phyloP scores from a whole-genome alignment of 2,888 invertebrate species.

The Sesia apiformis region DNA sequence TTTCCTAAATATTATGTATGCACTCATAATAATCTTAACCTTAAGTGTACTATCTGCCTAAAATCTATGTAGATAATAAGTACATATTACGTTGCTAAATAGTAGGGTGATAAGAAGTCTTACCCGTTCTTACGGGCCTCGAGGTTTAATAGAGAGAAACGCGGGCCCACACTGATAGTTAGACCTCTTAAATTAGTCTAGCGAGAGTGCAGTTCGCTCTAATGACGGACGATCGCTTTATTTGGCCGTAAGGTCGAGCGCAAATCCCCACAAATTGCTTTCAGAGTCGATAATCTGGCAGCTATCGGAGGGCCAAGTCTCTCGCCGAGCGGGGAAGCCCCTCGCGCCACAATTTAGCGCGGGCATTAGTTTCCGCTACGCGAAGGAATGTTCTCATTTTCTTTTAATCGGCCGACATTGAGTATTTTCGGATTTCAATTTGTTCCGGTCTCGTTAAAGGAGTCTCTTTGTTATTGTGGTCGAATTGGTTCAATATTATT shows the following conservation, averaged over 20 bases:
- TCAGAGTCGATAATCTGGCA: slow-evolving; percentile 56
- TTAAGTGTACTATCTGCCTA: no score
- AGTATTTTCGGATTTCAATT: slow-evolving; percentile 42
- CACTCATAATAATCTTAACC: no score
- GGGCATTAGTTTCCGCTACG: slow-evolving; percentile 40
- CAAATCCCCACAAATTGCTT: slow-evolving; percentile 64
- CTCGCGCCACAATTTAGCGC: slow-evolving; percentile 22
- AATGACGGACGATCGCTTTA: slow-evolving; percentile 40
- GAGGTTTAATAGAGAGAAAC: background rate
- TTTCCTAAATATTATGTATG: no score
- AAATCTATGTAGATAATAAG: no score
- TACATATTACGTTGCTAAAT: no score
- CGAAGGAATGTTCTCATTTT: slow-evolving; percentile 48
- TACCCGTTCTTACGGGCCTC: background rate
- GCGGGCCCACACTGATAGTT: background rate
- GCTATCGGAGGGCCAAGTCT: slow-evolving; percentile 31
- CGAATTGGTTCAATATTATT: slow-evolving; percentile 1
- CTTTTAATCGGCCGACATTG: slow-evolving; percentile 43
- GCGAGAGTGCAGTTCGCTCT: slow-evolving; percentile 19
- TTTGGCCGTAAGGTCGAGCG: slow-evolving; percentile 39
- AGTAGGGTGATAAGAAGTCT: no score
- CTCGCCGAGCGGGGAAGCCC: slow-evolving; percentile 15
- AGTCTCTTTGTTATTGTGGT: slow-evolving; percentile 27
- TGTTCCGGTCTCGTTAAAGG: slow-evolving; percentile 28
- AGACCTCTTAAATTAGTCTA: slow-evolving; percentile 17